Evolutionary conservation across 2,888 invertebrate species (phyloP), one percentile per base, ranked within the genome.

Genomic region (Synergus gifuensis): DNA sequence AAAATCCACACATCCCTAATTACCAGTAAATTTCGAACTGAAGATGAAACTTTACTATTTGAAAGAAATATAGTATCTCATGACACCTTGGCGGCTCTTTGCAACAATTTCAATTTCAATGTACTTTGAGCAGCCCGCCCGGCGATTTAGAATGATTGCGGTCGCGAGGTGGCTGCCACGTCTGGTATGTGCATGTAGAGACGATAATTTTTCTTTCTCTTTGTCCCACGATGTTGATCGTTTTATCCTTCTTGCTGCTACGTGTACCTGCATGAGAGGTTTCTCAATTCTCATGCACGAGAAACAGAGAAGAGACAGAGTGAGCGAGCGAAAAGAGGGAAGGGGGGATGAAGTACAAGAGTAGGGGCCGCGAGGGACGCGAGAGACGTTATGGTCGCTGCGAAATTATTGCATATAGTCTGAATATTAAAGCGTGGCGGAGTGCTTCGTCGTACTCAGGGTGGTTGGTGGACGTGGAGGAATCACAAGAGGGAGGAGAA

Each of bases 371-470:
- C 69, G 16, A 36, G 54, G 73, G 54, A 54, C 54, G 46, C 44
- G 81, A 81, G 81, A 78, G 85, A 86, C 86, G 88, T 89, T 90
- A 90, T 88, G 90, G 89, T 89, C 88, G 88, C 88, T 86, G 87
- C 89, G 89, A 89, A 91, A 92, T 92, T 92, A 91, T 91, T 90
- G 91, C 92, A 91, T 92, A 91, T 91, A 91, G 90, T 91, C 88
- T 91, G 91, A 92, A 92, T 92, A 92, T 91, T 92, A 91, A 91
- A 92, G 90, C 88, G 90, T 86, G 88, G 84, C 87, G 87, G 87
- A 90, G 90, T 82, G 84, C 78, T 78, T 69, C 76, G 79, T 78
- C 81, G 80, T 77, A 81, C 79, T 58, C 40, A 58, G 73, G 82
- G 67, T 67, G 66, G 76, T 81, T 78, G 49, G 73, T 54, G 76